Percentiles rank a stretch among this genome's conserved stretches.
These are phyloP conservation scores for Rhynchophorus ferrugineus DNA, from an alignment of 1,140 invertebrate genomes.

Conservation along the genomic window DNA sequence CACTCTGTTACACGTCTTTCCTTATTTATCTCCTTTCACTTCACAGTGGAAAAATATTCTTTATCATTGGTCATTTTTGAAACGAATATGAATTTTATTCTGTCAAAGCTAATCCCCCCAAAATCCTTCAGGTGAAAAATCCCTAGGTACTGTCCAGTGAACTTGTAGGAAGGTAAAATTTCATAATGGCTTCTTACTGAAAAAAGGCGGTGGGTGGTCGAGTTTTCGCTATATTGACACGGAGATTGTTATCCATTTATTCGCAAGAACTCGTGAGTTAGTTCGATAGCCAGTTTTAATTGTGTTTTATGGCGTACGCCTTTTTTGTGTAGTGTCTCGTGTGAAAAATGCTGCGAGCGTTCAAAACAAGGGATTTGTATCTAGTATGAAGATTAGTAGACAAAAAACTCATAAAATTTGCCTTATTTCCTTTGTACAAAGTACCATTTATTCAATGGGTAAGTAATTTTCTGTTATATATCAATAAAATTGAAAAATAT, in stretches of 20 bases:
- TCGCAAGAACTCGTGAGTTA: not conserved
- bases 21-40: too few relatives aligned
- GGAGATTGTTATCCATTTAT: not conserved
- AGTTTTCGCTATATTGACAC: conserved; percentile 9
- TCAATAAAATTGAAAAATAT: not conserved
- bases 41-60: too few relatives aligned
- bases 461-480: not conserved
- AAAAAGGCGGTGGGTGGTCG: conserved; percentile 14
- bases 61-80: too few relatives aligned
- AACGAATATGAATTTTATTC: not conserved
- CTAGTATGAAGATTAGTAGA: conserved; percentile 1
- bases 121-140: conserved; percentile 15
- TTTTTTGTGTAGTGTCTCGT: conserved; percentile 15
- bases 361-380: conserved; percentile 10
- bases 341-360: conserved; percentile 6
- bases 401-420: not conserved
- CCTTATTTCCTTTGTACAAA: not conserved
- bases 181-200: conserved; percentile 23
- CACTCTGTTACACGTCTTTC: too few relatives aligned
- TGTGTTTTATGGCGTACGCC: conserved; percentile 12
- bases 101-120: conserved; percentile 17
- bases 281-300: conserved; percentile 8
- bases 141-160: conserved; percentile 17
- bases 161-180: conserved; percentile 18
- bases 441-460: not conserved